phyloP scores from a whole-genome alignment of 2,113 vertebrate species.

The Rhipidura dahli region DNA sequence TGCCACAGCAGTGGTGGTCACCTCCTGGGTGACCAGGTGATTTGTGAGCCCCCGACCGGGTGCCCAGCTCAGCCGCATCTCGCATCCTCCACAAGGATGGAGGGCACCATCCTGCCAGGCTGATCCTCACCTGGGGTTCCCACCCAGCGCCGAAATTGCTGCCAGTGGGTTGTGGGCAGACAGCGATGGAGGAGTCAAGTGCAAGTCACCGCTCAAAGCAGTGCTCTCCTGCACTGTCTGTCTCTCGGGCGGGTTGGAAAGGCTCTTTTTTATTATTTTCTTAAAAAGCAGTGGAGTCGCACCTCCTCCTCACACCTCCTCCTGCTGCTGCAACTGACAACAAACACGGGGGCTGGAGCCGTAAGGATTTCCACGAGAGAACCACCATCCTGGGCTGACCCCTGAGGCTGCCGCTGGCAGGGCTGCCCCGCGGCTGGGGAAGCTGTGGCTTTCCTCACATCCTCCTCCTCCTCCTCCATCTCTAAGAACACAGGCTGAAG shows the following conservation, averaged over 20 bases:
- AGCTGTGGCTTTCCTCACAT: background rate
- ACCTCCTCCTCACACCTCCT: slow-evolving; percentile 52
- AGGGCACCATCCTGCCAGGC: background rate
- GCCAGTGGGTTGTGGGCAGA: background rate
- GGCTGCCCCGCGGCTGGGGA: background rate
- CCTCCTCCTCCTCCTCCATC: background rate
- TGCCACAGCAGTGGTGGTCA: fast-evolving
- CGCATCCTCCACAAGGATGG: fast-evolving
- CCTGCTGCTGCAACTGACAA: background rate
- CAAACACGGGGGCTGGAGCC: background rate
- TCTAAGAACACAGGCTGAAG: background rate
- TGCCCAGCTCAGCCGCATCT: background rate
- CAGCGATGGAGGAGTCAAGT: background rate
- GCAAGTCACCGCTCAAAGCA: background rate
- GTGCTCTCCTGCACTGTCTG: background rate
- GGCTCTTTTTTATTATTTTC: background rate
- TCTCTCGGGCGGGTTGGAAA: background rate
- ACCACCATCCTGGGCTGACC: slow-evolving; percentile 21
- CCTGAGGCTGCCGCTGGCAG: background rate
- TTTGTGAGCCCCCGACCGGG: fast-evolving
- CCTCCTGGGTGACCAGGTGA: background rate
- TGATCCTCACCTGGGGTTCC: background rate
- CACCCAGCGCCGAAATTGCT: fast-evolving
- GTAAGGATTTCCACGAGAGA: background rate
- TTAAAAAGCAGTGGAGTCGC: background rate